Evolutionary conservation across 1,140 invertebrate species (phyloP).

Genomic region (Radopholus similis): DNA sequence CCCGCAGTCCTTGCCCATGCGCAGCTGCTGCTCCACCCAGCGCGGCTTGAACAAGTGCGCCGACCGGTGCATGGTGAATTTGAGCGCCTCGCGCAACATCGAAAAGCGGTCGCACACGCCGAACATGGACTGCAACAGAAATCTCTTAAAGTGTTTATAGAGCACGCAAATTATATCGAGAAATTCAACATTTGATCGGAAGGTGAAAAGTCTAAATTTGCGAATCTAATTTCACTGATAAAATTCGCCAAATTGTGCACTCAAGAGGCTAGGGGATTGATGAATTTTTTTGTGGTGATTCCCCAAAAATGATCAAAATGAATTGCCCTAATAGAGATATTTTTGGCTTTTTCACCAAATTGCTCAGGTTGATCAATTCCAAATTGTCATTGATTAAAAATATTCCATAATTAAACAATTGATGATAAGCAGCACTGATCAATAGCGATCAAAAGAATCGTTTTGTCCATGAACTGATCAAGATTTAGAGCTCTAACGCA

Average conservation of each 20-base stretch:
- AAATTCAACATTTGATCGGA: background rate
- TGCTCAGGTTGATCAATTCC: too few species aligned
- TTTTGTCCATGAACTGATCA: too few species aligned
- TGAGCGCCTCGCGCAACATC: slow-evolving; percentile 12
- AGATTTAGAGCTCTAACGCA: too few species aligned
- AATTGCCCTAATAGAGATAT: too few species aligned
- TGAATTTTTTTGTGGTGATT: too few species aligned
- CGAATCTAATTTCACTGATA: background rate
- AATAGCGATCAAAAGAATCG: too few species aligned
- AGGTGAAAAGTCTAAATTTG: background rate
- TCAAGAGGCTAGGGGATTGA: too few species aligned
- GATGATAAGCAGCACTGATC: too few species aligned
- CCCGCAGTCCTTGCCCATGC: slow-evolving; percentile 17
- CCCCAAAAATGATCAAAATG: too few species aligned
- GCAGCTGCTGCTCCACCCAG: slow-evolving; percentile 8
- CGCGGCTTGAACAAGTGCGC: slow-evolving; percentile 19
- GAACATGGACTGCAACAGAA: slow-evolving; percentile 22
- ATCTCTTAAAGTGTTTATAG: background rate
- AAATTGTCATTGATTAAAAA: too few species aligned
- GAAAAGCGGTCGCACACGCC: slow-evolving; percentile 24
- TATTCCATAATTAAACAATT: too few species aligned
- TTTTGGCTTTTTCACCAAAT: too few species aligned
- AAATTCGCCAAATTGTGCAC: background rate
- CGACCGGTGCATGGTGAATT: slow-evolving; percentile 20
- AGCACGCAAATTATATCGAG: background rate